phyloP scores from a whole-genome alignment of 2,113 vertebrate genomes.

The Chlorocebus sabaeus region DNA sequence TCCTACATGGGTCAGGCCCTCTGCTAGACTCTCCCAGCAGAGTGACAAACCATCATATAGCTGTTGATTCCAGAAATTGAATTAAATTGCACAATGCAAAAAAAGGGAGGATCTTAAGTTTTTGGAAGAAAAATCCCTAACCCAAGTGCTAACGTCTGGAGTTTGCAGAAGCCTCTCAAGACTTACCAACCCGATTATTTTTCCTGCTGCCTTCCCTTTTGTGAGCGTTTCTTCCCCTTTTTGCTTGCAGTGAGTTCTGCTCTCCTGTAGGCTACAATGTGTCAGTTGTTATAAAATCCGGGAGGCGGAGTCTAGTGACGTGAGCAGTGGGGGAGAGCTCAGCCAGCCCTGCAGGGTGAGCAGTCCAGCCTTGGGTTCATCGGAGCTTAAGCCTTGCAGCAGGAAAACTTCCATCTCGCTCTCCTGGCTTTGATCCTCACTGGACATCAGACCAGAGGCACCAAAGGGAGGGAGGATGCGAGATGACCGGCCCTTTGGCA shows the following conservation, averaged over 20 bases:
- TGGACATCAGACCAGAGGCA: conserved; percentile 43
- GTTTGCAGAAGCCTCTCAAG: background rate
- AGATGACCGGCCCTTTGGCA: conserved; percentile 68
- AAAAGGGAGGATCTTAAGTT: background rate
- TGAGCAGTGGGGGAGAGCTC: conserved; percentile 48
- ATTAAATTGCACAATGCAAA: conserved; percentile 22
- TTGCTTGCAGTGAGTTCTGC: conserved; percentile 66
- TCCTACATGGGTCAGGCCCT: background rate
- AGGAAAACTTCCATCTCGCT: conserved; percentile 43
- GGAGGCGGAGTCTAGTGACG: conserved; percentile 84
- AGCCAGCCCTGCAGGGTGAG: conserved; percentile 84
- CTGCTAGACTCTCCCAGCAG: background rate
- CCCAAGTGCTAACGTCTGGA: background rate
- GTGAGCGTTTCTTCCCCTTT: conserved; percentile 46
- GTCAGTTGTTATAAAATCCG: conserved; percentile 80
- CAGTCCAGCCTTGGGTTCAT: conserved; percentile 54
- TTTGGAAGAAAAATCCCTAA: conserved; percentile 18
- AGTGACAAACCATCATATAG: conserved; percentile 23
- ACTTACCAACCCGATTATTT: background rate
- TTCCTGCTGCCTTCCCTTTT: conserved; percentile 55
- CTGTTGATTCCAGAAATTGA: background rate
- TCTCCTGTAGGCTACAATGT: conserved; percentile 80
- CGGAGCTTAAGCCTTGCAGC: conserved; percentile 45
- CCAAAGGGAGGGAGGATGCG: conserved; percentile 69
- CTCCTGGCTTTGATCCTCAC: conserved; percentile 37